Conservation (phyloP, 2,888 invertebrate genomes). For the Drosophila picticornis region DNA sequence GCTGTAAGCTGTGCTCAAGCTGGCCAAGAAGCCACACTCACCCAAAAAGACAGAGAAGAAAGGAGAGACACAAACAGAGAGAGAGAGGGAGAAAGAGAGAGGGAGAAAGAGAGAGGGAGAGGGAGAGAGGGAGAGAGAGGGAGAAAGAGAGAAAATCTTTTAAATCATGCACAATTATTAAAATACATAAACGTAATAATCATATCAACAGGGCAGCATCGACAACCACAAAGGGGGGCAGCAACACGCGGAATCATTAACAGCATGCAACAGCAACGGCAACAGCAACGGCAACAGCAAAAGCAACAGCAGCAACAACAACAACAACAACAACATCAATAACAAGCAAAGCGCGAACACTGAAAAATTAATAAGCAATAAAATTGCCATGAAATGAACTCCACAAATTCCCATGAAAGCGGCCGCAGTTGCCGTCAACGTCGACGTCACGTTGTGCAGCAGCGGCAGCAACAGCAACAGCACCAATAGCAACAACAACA, state of each 20-base stretch:
- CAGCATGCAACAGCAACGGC: slow-evolving; percentile 60
- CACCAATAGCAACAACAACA: slow-evolving; percentile 11
- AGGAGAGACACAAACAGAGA: neutral
- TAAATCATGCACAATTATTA: slow-evolving; percentile 83
- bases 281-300: slow-evolving; percentile 53
- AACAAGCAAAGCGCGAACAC: slow-evolving; percentile 72
- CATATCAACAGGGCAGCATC: slow-evolving; percentile 82
- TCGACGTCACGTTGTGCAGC: slow-evolving; percentile 48
- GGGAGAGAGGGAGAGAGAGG: slow-evolving; percentile 1
- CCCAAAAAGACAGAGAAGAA: neutral
- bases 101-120: neutral
- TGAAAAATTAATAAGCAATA: slow-evolving; percentile 84
- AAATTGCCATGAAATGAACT: slow-evolving; percentile 85
- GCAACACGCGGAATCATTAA: slow-evolving; percentile 70
- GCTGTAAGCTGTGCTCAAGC: slow-evolving; percentile 16
- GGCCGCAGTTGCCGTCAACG: slow-evolving; percentile 51
- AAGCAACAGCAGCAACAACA: slow-evolving; percentile 24
- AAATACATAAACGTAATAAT: slow-evolving; percentile 84
- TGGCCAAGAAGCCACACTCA: slow-evolving; percentile 21
- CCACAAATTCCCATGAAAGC: slow-evolving; percentile 84
- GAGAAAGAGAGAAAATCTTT: slow-evolving; percentile 57
- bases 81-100: neutral
- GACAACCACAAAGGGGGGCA: slow-evolving; percentile 26
- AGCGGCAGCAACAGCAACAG: slow-evolving; percentile 2
- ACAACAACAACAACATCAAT: slow-evolving; percentile 27